Conservation (phyloP, 2,797 vertebrate species). For the Catostomus latipinnis region DNA sequence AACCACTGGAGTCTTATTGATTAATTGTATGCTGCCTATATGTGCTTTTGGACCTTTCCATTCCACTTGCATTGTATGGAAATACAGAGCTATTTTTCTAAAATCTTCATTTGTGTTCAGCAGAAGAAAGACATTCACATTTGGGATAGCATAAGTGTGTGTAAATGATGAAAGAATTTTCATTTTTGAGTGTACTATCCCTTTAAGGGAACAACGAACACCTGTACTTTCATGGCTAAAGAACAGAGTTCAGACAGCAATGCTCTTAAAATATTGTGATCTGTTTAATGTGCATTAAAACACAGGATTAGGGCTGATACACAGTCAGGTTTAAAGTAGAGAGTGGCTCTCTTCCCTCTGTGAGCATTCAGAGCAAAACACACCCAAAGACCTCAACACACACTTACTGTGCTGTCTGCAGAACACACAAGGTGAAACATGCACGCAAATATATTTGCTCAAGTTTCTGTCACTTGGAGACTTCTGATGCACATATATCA, state of each 20-base stretch:
- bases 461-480: conserved; percentile 52
- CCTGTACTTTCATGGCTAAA: conserved; percentile 25
- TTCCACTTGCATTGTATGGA: too few relatives aligned
- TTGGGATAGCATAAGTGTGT: neutral
- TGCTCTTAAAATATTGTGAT: conserved; percentile 79
- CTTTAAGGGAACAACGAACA: neutral
- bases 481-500: conserved; percentile 37
- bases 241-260: conserved; percentile 14
- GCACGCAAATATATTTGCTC: conserved; percentile 15
- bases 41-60: too few relatives aligned
- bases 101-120: neutral
- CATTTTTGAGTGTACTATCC: neutral
- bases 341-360: conserved; percentile 19
- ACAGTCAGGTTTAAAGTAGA: conserved; percentile 66
- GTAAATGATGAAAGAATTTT: neutral
- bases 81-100: conserved; percentile 71
- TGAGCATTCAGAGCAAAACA: conserved; percentile 6
- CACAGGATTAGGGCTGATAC: conserved; percentile 74
- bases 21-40: too few relatives aligned
- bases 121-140: neutral
- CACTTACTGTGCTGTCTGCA: conserved; percentile 51
- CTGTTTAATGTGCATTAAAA: conserved; percentile 81
- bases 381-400: conserved; percentile 8
- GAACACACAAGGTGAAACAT: conserved; percentile 47
- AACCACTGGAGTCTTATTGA: too few relatives aligned